Conservation (phyloP, 2,888 invertebrate species). For the Cheilosia pagana region DNA sequence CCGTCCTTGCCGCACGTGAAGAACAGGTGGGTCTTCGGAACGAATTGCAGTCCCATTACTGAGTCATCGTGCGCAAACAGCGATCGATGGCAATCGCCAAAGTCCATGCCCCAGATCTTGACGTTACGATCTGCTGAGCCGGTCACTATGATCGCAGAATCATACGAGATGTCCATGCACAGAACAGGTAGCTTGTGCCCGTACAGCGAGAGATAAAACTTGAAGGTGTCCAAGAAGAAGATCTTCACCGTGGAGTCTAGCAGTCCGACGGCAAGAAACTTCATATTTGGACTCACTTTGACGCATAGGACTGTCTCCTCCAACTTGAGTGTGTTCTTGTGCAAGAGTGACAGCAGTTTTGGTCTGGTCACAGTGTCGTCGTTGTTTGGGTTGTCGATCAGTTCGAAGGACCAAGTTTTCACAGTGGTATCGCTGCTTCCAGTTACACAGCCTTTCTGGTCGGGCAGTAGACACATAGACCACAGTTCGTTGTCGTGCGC, state of each 20-base stretch:
- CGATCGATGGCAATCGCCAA: slow-evolving; percentile 98
- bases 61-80: slow-evolving; percentile 98
- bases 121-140: slow-evolving; percentile 98
- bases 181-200: slow-evolving; percentile 98
- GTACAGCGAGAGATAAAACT: slow-evolving; percentile 97
- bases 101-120: slow-evolving; percentile 99
- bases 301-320: slow-evolving; percentile 94
- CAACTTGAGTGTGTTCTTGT: slow-evolving; percentile 92
- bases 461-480: slow-evolving; percentile 91
- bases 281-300: slow-evolving; percentile 92
- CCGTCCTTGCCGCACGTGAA: slow-evolving; percentile 98
- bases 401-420: slow-evolving; percentile 97
- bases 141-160: slow-evolving; percentile 93
- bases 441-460: slow-evolving; percentile 92
- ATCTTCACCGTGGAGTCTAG: slow-evolving; percentile 97
- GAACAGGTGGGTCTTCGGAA: slow-evolving; percentile 95
- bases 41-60: slow-evolving; percentile 94
- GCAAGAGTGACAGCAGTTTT: slow-evolving; percentile 90
- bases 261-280: slow-evolving; percentile 94
- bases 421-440: slow-evolving; percentile 95
- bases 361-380: slow-evolving; percentile 85
- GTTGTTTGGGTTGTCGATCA: slow-evolving; percentile 88
- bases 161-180: slow-evolving; percentile 96
- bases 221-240: slow-evolving; percentile 96
- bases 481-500: slow-evolving; percentile 93